Conservation (phyloP, 2,888 invertebrate genomes). For the Seladonia tumulorum region DNA sequence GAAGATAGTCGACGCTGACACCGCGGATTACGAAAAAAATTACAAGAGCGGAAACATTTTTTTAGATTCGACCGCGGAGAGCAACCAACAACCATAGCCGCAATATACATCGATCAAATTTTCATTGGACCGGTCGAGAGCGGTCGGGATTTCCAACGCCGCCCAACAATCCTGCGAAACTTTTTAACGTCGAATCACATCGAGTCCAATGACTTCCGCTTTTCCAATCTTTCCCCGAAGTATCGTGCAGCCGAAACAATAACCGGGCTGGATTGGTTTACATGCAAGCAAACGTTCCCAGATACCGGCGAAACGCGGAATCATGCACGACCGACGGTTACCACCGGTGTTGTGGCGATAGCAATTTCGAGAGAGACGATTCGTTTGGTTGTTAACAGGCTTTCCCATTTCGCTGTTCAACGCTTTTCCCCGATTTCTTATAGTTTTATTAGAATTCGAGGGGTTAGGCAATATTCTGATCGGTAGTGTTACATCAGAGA, state of each 20-base stretch:
- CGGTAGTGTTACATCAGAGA: no score
- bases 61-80: neutral
- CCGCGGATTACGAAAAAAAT: neutral
- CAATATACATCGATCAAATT: constrained; percentile 7
- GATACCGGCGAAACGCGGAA: constrained; percentile 29
- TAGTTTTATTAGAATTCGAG: neutral
- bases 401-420: neutral
- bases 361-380: neutral
- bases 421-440: neutral
- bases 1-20: neutral
- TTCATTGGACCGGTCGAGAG: neutral
- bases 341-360: neutral
- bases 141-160: neutral
- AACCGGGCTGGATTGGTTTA: constrained; percentile 19
- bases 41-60: neutral
- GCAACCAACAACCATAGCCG: neutral
- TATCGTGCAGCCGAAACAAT: constrained; percentile 35
- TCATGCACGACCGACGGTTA: constrained; percentile 8
- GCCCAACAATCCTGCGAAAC: neutral
- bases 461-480: neutral
- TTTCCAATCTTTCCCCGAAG: constrained; percentile 4
- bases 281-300: constrained; percentile 5
- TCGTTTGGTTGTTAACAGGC: neutral
- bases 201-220: constrained; percentile 28
- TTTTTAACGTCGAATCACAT: constrained; percentile 31